Evolutionary conservation across 1,140 invertebrate genomes (phyloP), one percentile per base, ranked within the genome.

Genomic region (Heterodera carotae): DNA sequence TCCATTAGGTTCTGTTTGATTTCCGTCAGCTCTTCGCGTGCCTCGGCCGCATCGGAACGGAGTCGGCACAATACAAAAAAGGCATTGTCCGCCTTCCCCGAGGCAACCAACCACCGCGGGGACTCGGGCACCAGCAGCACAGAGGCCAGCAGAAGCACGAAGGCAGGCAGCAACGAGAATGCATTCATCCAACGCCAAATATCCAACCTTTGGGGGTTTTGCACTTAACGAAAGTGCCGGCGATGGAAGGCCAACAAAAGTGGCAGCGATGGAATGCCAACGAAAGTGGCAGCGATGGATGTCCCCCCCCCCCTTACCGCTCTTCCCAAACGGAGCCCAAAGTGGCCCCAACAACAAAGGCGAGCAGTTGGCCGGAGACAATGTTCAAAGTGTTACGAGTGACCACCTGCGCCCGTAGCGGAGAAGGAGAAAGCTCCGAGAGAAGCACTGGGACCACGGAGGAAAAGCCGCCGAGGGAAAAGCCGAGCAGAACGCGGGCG

Each of bases 141-240:
- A 6, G 29, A 18, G 33, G 31, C 43, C 3, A 34, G 15, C 22
- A 74, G 36, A 18, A 74, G 64, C 34, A 59, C 22, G 33, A 66
- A 36, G 0, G 72, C 56, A 56, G 72, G 72, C 8, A 74, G n/a
- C 34, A 74, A n/a, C 64, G 72, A 59, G 1, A 74, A 33, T 29
- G 72, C 72, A 33, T 62, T 62, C 72, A 74, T 74, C 72, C 72
- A 74, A 2, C 72, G 56, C 72, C 72, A 74, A 74, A 74, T 74
- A 18, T 56, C 43, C 64, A n/a, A 34, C 27, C 72, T 74, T 39
- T 10, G 33, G 33, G 62, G 27, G n/a, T n/a, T n/a, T n/a, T n/a
- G n/a, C n/a, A n/a, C n/a, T n/a, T n/a, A n/a, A n/a, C n/a, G n/a
- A n/a, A n/a, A n/a, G n/a, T n/a, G n/a, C n/a, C n/a, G n/a, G n/a